phyloP scores from a whole-genome alignment of 30 jellyfish, hydroid and myxozoan species.

The Aurelia aurita region DNA sequence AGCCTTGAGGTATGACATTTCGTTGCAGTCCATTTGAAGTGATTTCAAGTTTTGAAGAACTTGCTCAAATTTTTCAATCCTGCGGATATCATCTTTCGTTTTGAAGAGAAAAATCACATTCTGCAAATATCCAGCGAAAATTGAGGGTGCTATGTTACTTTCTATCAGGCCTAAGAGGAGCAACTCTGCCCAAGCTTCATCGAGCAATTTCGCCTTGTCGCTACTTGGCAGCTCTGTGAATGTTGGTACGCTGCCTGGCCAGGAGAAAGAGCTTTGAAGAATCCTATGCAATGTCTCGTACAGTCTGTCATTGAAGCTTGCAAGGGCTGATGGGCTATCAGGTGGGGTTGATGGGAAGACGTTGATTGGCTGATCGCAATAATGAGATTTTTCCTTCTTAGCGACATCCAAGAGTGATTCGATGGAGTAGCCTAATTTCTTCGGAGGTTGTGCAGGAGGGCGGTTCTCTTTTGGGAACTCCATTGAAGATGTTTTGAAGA shows the following conservation, averaged over 20 bases:
- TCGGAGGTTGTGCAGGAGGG: conserved; percentile 69
- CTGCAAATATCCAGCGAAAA: conserved; percentile 61
- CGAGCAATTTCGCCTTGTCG: conserved; percentile 65
- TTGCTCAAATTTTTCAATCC: conserved; percentile 60
- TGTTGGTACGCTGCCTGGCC: conserved; percentile 84
- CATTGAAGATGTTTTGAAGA: conserved; percentile 11
- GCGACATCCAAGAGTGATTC: conserved; percentile 88
- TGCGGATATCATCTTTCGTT: conserved; percentile 42
- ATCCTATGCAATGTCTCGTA: conserved; percentile 62
- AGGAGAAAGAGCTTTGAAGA: conserved; percentile 59
- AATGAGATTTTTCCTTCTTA: conserved; percentile 62
- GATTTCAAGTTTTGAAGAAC: conserved; percentile 70
- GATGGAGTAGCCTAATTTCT: conserved; percentile 82
- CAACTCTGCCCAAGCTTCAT: conserved; percentile 87
- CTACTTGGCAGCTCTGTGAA: conserved; percentile 79
- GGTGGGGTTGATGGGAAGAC: conserved; percentile 75
- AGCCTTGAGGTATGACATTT: conserved; percentile 85
- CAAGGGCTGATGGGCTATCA: conserved; percentile 58
- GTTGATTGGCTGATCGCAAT: conserved; percentile 14
- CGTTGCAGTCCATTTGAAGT: conserved; percentile 76
- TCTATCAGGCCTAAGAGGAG: conserved; percentile 71
- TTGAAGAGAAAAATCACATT: conserved; percentile 27
- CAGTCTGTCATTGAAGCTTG: conserved; percentile 49
- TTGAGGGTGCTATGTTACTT: conserved; percentile 58
- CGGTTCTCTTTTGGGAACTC: conserved; percentile 67